phyloP scores from a whole-genome alignment of 2,888 invertebrate species.

The Amphimallon solstitiale region DNA sequence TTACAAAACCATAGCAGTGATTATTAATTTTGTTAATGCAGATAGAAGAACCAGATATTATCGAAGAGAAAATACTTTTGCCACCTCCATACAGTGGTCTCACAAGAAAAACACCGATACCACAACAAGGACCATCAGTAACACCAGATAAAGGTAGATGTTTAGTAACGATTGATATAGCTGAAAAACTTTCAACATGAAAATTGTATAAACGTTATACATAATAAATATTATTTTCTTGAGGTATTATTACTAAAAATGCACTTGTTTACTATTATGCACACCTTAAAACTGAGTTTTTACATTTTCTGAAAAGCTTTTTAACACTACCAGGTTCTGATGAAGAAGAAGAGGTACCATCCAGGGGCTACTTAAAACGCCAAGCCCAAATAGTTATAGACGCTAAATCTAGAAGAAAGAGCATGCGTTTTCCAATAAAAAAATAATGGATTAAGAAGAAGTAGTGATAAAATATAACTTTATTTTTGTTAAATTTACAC shows the following conservation, averaged over 20 bases:
- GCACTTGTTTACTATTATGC: too few relatives aligned
- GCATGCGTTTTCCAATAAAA: conserved; percentile 66
- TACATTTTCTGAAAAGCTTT: too few relatives aligned
- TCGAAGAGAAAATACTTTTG: conserved; percentile 56
- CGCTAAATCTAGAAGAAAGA: conserved; percentile 82
- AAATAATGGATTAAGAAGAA: conserved; percentile 6
- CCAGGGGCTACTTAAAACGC: conserved; percentile 79
- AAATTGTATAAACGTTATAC: too few relatives aligned
- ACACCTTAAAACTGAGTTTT: too few relatives aligned
- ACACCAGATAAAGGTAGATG: conserved; percentile 47
- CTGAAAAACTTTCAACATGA: not conserved
- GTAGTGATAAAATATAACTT: too few relatives aligned
- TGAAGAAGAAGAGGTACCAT: conserved; percentile 86
- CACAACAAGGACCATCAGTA: conserved; percentile 55
- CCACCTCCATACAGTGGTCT: conserved; percentile 60
- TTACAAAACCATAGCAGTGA: too few relatives aligned
- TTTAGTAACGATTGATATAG: too few relatives aligned
- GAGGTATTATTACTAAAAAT: too few relatives aligned
- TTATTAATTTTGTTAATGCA: not conserved
- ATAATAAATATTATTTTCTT: too few relatives aligned
- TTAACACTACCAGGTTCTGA: conserved; percentile 67
- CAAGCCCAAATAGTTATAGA: conserved; percentile 87
- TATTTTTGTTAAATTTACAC: not conserved
- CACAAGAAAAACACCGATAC: conserved; percentile 57
- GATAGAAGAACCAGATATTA: conserved; percentile 44